A percentile compares a stretch with the other conserved stretches of the same genome.
Conservation (phyloP, 2,888 invertebrate species). For the Pristionchus exspectatus region DNA sequence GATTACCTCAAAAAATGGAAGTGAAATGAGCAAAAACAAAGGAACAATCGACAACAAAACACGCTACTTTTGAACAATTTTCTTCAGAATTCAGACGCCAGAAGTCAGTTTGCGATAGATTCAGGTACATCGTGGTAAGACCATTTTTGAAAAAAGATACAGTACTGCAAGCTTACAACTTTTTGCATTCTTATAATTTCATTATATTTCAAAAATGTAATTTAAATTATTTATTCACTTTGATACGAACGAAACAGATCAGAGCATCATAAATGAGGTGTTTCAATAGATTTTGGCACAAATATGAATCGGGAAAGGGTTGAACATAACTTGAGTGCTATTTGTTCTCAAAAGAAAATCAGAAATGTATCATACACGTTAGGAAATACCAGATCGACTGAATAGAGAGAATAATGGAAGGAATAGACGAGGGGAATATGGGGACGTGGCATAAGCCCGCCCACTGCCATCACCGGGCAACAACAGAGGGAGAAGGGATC, state of each 20-base stretch:
- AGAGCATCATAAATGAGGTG: background rate
- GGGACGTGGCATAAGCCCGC: background rate
- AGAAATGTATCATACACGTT: constrained; percentile 15
- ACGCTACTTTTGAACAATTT: background rate
- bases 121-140: background rate
- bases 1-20: background rate
- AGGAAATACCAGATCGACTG: background rate
- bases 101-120: background rate
- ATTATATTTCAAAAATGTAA: background rate
- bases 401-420: background rate
- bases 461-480: background rate
- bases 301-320: background rate
- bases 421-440: background rate
- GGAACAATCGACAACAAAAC: background rate
- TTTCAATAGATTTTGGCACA: background rate
- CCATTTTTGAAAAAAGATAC: background rate
- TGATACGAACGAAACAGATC: background rate
- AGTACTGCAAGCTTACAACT: background rate
- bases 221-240: background rate
- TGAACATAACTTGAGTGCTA: background rate
- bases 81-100: background rate
- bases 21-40: background rate
- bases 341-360: constrained; percentile 28
- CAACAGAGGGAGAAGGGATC: background rate
- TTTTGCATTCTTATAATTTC: background rate